Evolutionary conservation across 2,888 invertebrate species (phyloP).

Genomic region (Escarpia spicata): DNA sequence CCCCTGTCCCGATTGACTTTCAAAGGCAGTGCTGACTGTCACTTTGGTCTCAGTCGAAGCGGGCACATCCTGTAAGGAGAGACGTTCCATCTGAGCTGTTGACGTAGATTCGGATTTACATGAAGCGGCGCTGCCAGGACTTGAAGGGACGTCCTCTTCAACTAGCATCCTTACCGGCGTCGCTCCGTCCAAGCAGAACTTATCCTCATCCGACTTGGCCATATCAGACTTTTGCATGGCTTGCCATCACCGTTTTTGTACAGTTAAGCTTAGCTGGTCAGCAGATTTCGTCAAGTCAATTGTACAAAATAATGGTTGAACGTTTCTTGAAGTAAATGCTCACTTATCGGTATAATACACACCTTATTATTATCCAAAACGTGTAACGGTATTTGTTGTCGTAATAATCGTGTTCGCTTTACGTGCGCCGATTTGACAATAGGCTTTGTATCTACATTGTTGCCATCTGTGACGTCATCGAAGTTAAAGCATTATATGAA

Average conservation of each 20-base stretch:
- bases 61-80: background rate
- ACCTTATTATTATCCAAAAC: constrained; percentile 6
- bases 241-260: background rate
- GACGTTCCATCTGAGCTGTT: constrained; percentile 1
- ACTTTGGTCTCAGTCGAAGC: background rate
- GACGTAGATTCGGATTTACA: background rate
- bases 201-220: background rate
- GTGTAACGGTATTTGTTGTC: constrained; percentile 16
- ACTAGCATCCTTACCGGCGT: background rate
- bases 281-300: background rate
- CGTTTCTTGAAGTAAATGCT: background rate
- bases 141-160: background rate
- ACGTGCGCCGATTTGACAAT: constrained; percentile 13
- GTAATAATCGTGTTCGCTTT: constrained; percentile 13
- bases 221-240: background rate
- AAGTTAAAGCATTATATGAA: background rate
- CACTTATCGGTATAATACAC: background rate
- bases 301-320: background rate
- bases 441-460: constrained; percentile 1
- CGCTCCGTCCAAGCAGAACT: background rate
- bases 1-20: background rate
- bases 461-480: constrained; percentile 8
- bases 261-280: background rate
- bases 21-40: constrained; percentile 12
- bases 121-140: background rate